A percentile compares a stretch with the other conserved stretches of the same genome.
phyloP scores from a whole-genome alignment of 2,113 vertebrate genomes.

The Sula dactylatra region DNA sequence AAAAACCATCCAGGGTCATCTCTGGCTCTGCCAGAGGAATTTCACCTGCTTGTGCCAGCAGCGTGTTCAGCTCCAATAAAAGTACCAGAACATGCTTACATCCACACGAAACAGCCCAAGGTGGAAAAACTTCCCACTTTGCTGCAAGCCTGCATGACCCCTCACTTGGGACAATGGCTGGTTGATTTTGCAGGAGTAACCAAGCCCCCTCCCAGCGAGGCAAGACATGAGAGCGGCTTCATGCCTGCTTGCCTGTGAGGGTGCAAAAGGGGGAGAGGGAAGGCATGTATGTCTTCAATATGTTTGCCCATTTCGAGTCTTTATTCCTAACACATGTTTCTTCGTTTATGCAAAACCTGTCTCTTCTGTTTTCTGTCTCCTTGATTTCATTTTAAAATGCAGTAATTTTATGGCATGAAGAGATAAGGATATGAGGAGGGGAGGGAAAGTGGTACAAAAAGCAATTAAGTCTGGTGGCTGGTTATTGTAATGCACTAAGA shows the following conservation, averaged over 20 bases:
- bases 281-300: slow-evolving; percentile 25
- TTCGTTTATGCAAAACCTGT: slow-evolving; percentile 61
- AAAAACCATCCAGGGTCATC: background rate
- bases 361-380: slow-evolving; percentile 72
- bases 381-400: slow-evolving; percentile 67
- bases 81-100: background rate
- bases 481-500: background rate
- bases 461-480: slow-evolving; percentile 38
- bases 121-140: background rate
- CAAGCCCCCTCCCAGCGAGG: background rate
- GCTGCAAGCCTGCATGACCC: accelerated
- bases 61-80: background rate
- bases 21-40: slow-evolving; percentile 10
- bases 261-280: background rate
- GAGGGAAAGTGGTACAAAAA: slow-evolving; percentile 54
- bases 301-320: slow-evolving; percentile 51
- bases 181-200: background rate
- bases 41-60: slow-evolving; percentile 25
- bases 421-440: slow-evolving; percentile 36
- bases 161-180: background rate
- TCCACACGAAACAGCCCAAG: background rate
- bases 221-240: background rate
- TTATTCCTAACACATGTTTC: slow-evolving; percentile 71
- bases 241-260: background rate
- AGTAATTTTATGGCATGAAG: slow-evolving; percentile 62